Evolutionary conservation across 1,140 invertebrate species (phyloP).

Genomic region (Whitmania pigra): DNA sequence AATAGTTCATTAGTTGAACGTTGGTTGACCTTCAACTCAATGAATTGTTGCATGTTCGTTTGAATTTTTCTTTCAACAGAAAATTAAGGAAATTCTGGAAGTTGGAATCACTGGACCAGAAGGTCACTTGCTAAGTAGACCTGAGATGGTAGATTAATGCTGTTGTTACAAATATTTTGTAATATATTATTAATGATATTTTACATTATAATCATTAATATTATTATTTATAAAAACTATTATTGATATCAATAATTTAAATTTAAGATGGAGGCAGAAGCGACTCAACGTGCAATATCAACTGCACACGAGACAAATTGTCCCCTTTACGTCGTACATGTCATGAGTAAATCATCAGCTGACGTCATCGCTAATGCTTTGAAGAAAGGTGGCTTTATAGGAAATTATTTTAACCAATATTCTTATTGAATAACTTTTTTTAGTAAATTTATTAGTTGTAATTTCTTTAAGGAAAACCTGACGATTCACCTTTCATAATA

Average conservation of each 20-base stretch:
- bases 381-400: background rate
- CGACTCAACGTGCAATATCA: slow-evolving; percentile 80
- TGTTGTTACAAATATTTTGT: background rate
- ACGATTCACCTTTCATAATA: no score
- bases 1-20: background rate
- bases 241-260: no score
- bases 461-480: no score
- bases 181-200: no score
- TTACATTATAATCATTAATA: background rate
- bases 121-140: slow-evolving; percentile 84
- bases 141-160: slow-evolving; percentile 59
- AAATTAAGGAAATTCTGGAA: slow-evolving; percentile 68
- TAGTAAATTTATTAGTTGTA: no score
- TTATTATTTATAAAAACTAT: background rate
- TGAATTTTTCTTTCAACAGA: slow-evolving; percentile 45
- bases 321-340: slow-evolving; percentile 88
- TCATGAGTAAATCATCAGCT: slow-evolving; percentile 85
- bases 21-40: background rate
- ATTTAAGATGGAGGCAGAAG: slow-evolving; percentile 74
- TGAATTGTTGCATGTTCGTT: background rate
- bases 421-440: no score
- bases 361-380: slow-evolving; percentile 57
- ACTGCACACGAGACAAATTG: slow-evolving; percentile 78
- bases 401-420: no score
- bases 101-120: slow-evolving; percentile 84